Percentiles rank a stretch among this genome's conserved stretches.
These are phyloP conservation scores for Folsomia manolachei DNA, from an alignment of 2,888 invertebrate genomes.

Conservation along the genomic window DNA sequence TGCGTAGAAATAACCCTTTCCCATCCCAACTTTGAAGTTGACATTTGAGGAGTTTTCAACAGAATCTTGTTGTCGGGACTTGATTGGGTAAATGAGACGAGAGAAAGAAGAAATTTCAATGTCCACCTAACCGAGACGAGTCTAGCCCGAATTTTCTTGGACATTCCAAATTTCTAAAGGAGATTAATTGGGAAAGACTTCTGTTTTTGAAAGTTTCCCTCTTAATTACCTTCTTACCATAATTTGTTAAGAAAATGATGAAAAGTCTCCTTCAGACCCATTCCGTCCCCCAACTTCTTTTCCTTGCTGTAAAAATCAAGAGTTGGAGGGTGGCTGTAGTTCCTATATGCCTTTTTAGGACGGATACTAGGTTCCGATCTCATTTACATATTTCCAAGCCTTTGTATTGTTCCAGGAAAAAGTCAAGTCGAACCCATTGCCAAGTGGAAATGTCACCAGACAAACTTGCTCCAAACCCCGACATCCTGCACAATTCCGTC, in stretches of 20 bases:
- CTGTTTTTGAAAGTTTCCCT: constrained; percentile 50
- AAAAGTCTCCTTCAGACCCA: constrained; percentile 26
- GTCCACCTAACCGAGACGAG: neutral
- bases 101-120: neutral
- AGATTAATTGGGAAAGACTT: constrained; percentile 28
- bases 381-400: constrained; percentile 19
- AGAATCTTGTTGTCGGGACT: constrained; percentile 5
- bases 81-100: neutral
- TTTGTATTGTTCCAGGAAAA: neutral
- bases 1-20: too few relatives aligned
- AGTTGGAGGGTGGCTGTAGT: neutral
- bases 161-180: constrained; percentile 18
- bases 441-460: constrained; percentile 4
- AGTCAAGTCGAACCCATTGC: neutral
- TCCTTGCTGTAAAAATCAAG: neutral
- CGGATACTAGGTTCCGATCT: too few relatives aligned
- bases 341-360: too few relatives aligned
- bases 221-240: constrained; percentile 51
- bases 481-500: neutral
- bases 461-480: neutral
- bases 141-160: neutral
- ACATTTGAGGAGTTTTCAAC: neutral
- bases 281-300: neutral
- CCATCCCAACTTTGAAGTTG: constrained; percentile 23
- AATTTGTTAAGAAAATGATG: constrained; percentile 50